phyloP scores from a whole-genome alignment of 1,140 invertebrate genomes.

The Akabosia matsudoensis region DNA sequence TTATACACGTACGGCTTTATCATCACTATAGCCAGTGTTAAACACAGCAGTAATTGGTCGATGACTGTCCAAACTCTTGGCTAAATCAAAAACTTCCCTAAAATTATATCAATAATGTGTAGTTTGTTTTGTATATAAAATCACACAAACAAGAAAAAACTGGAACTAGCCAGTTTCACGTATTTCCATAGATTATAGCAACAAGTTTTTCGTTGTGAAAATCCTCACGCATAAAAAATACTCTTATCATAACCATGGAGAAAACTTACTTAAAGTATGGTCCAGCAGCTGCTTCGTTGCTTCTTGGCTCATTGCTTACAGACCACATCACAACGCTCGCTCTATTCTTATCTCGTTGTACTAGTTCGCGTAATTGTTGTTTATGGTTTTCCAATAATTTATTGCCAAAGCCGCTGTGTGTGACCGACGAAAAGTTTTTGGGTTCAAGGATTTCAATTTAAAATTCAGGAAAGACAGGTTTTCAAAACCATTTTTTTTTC shows the following conservation, averaged over 20 bases:
- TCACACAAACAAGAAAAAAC: neutral
- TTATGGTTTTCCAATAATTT: conserved; percentile 75
- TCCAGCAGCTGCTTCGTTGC: conserved; percentile 63
- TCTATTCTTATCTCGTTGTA: conserved; percentile 87
- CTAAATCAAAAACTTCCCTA: conserved; percentile 38
- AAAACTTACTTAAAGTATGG: conserved; percentile 75
- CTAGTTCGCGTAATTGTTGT: conserved; percentile 75
- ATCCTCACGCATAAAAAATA: neutral
- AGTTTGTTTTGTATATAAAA: neutral
- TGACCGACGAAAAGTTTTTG: conserved; percentile 19
- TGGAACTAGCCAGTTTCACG: too few species aligned
- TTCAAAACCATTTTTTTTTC: too few species aligned
- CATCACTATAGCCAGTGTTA: conserved; percentile 30
- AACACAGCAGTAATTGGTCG: conserved; percentile 40
- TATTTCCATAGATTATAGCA: too few species aligned
- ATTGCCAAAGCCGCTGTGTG: conserved; percentile 44
- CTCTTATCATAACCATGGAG: too few species aligned
- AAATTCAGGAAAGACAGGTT: neutral
- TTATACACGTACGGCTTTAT: conserved; percentile 37
- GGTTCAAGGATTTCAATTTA: conserved; percentile 48
- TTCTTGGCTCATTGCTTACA: conserved; percentile 87
- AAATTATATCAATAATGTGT: neutral
- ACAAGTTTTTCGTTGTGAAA: neutral
- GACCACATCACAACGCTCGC: conserved; percentile 95
- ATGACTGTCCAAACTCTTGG: conserved; percentile 29